A percentile compares a stretch with the other conserved stretches of the same genome.
Conservation (phyloP, 1,140 invertebrate genomes). For the Drosophila simulans region DNA sequence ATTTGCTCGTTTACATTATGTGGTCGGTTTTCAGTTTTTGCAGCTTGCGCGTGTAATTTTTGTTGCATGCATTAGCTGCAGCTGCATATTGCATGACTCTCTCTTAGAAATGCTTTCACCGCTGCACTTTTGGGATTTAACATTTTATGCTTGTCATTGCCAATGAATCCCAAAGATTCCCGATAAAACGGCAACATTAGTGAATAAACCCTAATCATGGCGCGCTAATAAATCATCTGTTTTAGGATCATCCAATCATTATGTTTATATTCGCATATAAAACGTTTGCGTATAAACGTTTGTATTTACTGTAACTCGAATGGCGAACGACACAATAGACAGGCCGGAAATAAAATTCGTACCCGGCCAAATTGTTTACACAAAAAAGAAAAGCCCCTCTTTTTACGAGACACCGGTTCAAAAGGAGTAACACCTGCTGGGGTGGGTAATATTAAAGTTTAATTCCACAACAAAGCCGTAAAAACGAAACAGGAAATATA, state of each 20-base stretch:
- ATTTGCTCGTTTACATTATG: conserved; percentile 57
- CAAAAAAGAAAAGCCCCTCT: conserved; percentile 23
- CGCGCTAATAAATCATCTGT: conserved; percentile 30
- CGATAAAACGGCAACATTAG: conserved; percentile 12
- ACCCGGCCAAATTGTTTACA: conserved; percentile 38
- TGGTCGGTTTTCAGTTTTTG: conserved; percentile 8
- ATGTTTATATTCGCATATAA: conserved; percentile 32
- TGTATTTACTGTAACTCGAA: conserved; percentile 21
- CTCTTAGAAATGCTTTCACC: conserved; percentile 19
- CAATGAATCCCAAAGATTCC: conserved; percentile 34
- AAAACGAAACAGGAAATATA: conserved; percentile 40
- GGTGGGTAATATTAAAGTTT: conserved; percentile 48
- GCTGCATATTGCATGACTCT: conserved; percentile 49
- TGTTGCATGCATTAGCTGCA: conserved; percentile 45
- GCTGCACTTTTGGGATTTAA: conserved; percentile 2
- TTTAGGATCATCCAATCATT: conserved; percentile 28
- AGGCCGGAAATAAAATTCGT: conserved; percentile 50
- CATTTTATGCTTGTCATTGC: conserved; percentile 19
- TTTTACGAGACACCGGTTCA: conserved; percentile 42
- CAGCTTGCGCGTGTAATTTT: conserved; percentile 14
- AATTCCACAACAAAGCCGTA: conserved; percentile 58
- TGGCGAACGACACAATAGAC: conserved; percentile 47
- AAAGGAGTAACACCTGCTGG: conserved; percentile 33
- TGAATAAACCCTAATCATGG: background rate
- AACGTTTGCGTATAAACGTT: conserved; percentile 16